These are phyloP conservation scores for Scotopteryx bipunctaria DNA, from an alignment of 2,888 invertebrate genomes.

Conservation along the genomic window DNA sequence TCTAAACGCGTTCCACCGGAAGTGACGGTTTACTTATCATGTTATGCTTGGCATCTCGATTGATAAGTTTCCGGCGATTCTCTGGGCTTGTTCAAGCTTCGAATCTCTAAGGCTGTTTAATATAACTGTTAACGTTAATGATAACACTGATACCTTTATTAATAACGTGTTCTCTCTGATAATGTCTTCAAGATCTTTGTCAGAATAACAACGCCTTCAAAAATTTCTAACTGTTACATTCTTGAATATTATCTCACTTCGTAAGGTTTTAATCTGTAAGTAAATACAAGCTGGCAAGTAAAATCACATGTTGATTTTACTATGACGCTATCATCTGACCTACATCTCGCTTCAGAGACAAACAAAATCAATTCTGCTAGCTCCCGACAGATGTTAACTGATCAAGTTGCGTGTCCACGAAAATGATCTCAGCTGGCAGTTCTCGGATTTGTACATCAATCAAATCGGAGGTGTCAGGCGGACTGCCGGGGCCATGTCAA, in stretches of 20 bases:
- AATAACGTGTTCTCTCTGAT: not conserved
- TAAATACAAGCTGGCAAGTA: slow-evolving; percentile 12
- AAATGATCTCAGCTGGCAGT: slow-evolving; percentile 39
- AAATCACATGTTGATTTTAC: slow-evolving; percentile 25
- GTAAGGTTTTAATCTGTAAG: slow-evolving; percentile 14
- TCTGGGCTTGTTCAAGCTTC: slow-evolving; percentile 32
- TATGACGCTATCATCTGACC: slow-evolving; percentile 36
- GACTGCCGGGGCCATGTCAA: slow-evolving; percentile 30
- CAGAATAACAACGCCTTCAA: not conserved
- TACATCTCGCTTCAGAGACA: slow-evolving; percentile 28
- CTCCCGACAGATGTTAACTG: slow-evolving; percentile 42
- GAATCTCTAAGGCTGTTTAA: slow-evolving; percentile 39
- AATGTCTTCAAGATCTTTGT: not conserved
- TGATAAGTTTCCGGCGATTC: slow-evolving; percentile 55
- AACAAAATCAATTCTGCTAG: slow-evolving; percentile 40
- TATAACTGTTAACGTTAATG: slow-evolving; percentile 41
- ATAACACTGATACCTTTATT: slow-evolving; percentile 28
- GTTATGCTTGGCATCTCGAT: slow-evolving; percentile 49
- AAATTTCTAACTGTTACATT: slow-evolving; percentile 8
- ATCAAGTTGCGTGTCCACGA: slow-evolving; percentile 40
- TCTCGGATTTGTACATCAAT: slow-evolving; percentile 44
- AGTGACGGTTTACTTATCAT: slow-evolving; percentile 52
- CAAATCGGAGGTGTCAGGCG: slow-evolving; percentile 44
- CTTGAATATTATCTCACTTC: slow-evolving; percentile 8
- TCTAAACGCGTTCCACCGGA: slow-evolving; percentile 48